Evolutionary conservation across 2,797 vertebrate genomes (phyloP).

Genomic region (Notolepis coatsorum): DNA sequence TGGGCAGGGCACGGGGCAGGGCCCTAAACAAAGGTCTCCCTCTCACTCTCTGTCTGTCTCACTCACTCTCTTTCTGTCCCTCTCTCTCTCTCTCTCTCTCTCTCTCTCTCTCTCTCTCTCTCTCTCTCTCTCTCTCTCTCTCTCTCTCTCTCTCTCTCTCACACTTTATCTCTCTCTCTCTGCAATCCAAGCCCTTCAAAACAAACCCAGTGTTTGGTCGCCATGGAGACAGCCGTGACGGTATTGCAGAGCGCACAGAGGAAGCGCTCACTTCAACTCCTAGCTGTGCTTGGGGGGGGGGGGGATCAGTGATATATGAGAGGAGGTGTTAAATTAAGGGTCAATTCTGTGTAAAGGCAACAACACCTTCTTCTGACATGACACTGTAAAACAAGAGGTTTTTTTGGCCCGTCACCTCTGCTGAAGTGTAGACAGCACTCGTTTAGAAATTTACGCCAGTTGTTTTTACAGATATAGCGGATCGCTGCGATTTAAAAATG

Average conservation of each 20-base stretch:
- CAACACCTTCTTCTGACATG: conserved; percentile 42
- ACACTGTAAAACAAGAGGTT: conserved; percentile 36
- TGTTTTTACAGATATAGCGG: conserved; percentile 40
- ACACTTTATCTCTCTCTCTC: conserved; percentile 39
- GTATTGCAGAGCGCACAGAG: conserved; percentile 45
- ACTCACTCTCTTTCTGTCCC: no score
- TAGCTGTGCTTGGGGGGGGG: conserved; percentile 40
- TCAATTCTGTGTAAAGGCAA: conserved; percentile 56
- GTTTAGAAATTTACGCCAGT: conserved; percentile 51
- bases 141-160: conserved; percentile 37
- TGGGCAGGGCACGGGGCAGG: neutral
- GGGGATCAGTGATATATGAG: conserved; percentile 54
- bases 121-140: conserved; percentile 35
- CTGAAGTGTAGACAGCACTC: conserved; percentile 22
- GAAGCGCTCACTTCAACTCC: conserved; percentile 65
- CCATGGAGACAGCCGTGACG: conserved; percentile 62
- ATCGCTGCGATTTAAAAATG: conserved; percentile 40
- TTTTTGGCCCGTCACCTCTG: conserved; percentile 58
- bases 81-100: conserved; percentile 35
- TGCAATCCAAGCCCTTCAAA: conserved; percentile 68
- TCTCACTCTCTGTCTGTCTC: conserved; percentile 38
- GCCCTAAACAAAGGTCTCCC: conserved; percentile 53
- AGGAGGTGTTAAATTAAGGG: conserved; percentile 60
- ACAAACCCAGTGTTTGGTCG: conserved; percentile 79
- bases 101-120: conserved; percentile 40